phyloP scores from a whole-genome alignment of 2,113 vertebrate genomes.

The Xyrauchen texanus region DNA sequence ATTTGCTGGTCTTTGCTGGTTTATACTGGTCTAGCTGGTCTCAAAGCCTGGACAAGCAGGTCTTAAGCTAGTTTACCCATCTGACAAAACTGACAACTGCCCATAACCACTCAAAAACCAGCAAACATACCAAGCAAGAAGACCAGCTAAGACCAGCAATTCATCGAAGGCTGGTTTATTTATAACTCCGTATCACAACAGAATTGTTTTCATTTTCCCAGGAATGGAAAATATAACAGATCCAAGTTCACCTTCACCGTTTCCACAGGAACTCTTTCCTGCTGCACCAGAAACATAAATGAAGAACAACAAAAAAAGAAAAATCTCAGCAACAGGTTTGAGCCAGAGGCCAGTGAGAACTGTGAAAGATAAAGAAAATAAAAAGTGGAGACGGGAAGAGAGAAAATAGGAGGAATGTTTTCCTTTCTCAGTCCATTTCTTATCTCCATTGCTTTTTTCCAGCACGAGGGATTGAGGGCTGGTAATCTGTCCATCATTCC shows the following conservation, averaged over 20 bases:
- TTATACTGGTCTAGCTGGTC: too few species aligned
- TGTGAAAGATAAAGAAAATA: conserved; percentile 50
- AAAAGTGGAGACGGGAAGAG: conserved; percentile 20
- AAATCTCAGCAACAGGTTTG: background rate
- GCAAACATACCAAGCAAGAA: too few species aligned
- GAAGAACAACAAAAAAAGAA: conserved; percentile 9
- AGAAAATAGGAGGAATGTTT: conserved; percentile 39
- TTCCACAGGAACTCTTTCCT: background rate
- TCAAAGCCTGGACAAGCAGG: too few species aligned
- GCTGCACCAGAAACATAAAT: background rate
- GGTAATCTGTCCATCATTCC: conserved; percentile 58
- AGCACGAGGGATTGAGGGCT: conserved; percentile 45
- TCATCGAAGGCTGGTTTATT: too few species aligned
- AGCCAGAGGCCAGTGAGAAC: conserved; percentile 15
- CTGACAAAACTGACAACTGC: too few species aligned
- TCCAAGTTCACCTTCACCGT: conserved; percentile 3
- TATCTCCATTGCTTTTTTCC: conserved; percentile 52
- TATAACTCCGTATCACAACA: background rate
- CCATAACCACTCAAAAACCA: too few species aligned
- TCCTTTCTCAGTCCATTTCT: conserved; percentile 49
- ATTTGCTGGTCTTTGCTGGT: too few species aligned
- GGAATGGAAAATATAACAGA: background rate
- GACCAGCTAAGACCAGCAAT: too few species aligned
- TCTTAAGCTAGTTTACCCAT: too few species aligned
- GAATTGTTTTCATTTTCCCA: background rate